A percentile compares a stretch with the other conserved stretches of the same genome.
phyloP scores from a whole-genome alignment of 2,888 invertebrate genomes.

The Andricus curvator region DNA sequence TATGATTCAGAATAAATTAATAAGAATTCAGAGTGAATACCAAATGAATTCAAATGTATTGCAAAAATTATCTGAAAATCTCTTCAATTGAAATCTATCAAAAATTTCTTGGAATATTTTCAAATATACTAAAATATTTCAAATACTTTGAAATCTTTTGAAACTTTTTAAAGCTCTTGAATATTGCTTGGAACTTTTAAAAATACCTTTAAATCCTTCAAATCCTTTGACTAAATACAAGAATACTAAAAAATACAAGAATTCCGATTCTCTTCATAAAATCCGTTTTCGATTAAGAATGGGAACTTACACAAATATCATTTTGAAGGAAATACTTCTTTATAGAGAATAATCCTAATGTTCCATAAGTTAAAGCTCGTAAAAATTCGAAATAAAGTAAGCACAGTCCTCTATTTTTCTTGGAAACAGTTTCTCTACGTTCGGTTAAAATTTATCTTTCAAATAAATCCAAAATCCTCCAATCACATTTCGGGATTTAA shows the following conservation, averaged over 20 bases:
- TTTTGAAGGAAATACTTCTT: background rate
- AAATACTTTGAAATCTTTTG: no score
- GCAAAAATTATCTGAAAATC: no score
- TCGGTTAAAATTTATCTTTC: background rate
- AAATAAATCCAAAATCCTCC: slow-evolving; percentile 1
- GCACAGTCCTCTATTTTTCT: background rate
- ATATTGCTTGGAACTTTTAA: no score
- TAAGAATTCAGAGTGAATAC: no score
- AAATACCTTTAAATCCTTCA: no score
- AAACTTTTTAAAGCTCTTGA: no score
- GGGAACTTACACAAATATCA: background rate
- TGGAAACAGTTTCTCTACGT: background rate
- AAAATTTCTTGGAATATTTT: no score
- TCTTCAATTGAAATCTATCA: no score
- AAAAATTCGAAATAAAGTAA: background rate
- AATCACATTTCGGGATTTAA: slow-evolving; percentile 15
- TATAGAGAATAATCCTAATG: background rate
- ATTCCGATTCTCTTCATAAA: background rate
- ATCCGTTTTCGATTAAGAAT: background rate
- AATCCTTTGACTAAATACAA: no score
- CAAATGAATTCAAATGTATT: no score
- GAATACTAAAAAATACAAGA: background rate
- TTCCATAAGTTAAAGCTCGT: background rate
- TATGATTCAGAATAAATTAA: no score
- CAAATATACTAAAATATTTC: no score